Conservation (phyloP, 2,113 vertebrate species). For the Chionodraco myersi region DNA sequence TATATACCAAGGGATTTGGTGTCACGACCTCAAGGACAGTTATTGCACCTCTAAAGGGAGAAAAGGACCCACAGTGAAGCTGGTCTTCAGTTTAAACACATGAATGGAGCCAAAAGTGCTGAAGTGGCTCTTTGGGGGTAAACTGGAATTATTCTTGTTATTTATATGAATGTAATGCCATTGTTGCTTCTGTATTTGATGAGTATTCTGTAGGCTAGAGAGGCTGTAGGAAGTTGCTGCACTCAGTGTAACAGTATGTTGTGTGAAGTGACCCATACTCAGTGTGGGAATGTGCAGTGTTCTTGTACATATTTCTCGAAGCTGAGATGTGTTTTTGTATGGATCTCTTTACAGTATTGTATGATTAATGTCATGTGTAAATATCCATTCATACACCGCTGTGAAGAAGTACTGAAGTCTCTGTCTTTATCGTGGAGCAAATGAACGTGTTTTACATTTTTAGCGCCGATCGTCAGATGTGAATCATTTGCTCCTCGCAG, state of each 20-base stretch:
- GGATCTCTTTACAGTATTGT: conserved; percentile 17
- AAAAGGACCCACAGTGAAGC: conserved; percentile 72
- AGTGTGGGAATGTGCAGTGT: conserved; percentile 54
- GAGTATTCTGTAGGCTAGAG: conserved; percentile 61
- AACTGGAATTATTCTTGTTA: conserved; percentile 62
- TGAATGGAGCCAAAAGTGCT: conserved; percentile 37
- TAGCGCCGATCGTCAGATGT: conserved; percentile 16
- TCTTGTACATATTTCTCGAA: conserved; percentile 48
- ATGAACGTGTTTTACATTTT: conserved; percentile 55
- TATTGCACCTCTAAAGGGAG: conserved; percentile 65
- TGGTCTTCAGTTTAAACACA: conserved; percentile 76
- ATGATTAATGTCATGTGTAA: conserved; percentile 39
- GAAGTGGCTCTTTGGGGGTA: conserved; percentile 26
- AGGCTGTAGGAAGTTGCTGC: conserved; percentile 28
- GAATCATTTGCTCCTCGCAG: conserved; percentile 43
- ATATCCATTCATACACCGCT: conserved; percentile 40
- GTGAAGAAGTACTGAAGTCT: conserved; percentile 24
- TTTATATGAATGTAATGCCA: conserved; percentile 76
- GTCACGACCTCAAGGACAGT: conserved; percentile 57
- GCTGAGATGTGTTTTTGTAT: neutral
- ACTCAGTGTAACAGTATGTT: conserved; percentile 49
- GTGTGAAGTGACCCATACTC: conserved; percentile 36
- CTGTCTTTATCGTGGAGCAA: conserved; percentile 30
- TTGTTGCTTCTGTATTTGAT: conserved; percentile 63
- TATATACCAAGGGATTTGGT: conserved; percentile 50